Evolutionary conservation across 1,140 invertebrate genomes (phyloP), one percentile per base, ranked within the genome.

Genomic region (Conopomorpha cramerella): DNA sequence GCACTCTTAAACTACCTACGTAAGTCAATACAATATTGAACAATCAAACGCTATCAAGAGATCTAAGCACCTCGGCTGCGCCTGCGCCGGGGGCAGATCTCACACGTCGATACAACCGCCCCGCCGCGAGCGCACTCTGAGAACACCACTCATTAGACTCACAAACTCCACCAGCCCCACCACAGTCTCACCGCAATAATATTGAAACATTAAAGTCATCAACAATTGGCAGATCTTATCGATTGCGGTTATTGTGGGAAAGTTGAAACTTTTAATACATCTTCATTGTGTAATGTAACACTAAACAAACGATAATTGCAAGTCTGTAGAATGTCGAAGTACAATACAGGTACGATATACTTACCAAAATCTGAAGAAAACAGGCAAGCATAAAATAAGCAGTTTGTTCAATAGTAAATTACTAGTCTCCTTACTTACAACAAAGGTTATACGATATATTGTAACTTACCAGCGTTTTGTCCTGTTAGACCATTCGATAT

Each of bases 81-180:
- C n/a, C n/a, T n/a, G n/a, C n/a, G n/a, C n/a, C n/a, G n/a, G 52
- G 36, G 34, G 11, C 25, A 55, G 68, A 73, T 73, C 63, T 73
- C 67, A 67, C 67, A 73, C 55, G 57, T 34, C 55, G 67, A 73
- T 73, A 70, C 11, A 30, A 33, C 25, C 46, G 47, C 42, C 63
- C 57, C 51, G 25, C 45, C 49, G 60, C 64, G 45, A 56, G 47
- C 51, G 54, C 35, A 50, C 59, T 51, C 56, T 67, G 67, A 67
- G 63, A 72, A 70, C 61, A 49, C 50, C 49, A 57, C 55, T 72
- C 54, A 57, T 71, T 68, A 71, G 14, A n/a, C n/a, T n/a, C n/a
- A n/a, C n/a, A n/a, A n/a, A n/a, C n/a, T n/a, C n/a, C n/a, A n/a
- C n/a, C n/a, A n/a, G n/a, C n/a, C n/a, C n/a, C n/a, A n/a, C n/a